Evolutionary conservation across 2,888 invertebrate species (phyloP).

Genomic region (Drosophila flavopinicola): DNA sequence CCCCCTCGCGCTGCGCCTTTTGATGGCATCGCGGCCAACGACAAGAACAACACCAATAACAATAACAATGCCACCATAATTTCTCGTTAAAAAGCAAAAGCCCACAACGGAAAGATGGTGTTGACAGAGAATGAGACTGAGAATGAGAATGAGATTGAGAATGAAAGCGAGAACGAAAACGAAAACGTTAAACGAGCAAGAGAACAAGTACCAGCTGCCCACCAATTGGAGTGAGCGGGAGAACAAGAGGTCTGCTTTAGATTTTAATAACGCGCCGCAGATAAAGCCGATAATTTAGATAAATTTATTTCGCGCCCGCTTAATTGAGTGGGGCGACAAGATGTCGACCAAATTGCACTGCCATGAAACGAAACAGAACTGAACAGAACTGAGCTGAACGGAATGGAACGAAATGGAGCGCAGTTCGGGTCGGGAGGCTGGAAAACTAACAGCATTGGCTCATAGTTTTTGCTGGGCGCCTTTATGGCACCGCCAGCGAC

Average conservation of each 20-base stretch:
- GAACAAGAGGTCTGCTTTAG: conserved; percentile 41
- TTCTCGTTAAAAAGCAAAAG: conserved; percentile 70
- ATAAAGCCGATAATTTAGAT: conserved; percentile 77
- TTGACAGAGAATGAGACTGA: conserved; percentile 49
- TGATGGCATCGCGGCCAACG: conserved; percentile 50
- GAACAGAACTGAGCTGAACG: not conserved
- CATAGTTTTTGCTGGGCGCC: conserved; percentile 32
- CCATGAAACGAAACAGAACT: not conserved
- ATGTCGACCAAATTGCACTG: conserved; percentile 43
- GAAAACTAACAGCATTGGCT: conserved; percentile 31
- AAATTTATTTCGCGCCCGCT: conserved; percentile 70
- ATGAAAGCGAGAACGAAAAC: conserved; percentile 6
- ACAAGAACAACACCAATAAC: conserved; percentile 55
- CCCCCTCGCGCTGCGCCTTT: conserved; percentile 11
- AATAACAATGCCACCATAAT: conserved; percentile 70
- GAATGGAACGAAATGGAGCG: not conserved
- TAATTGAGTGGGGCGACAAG: conserved; percentile 61
- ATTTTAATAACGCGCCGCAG: conserved; percentile 66
- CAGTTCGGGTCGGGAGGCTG: conserved; percentile 12
- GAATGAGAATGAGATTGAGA: conserved; percentile 12
- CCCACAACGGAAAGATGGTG: conserved; percentile 57
- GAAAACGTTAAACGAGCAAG: not conserved
- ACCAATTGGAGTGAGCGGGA: conserved; percentile 1
- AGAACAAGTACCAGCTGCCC: not conserved
- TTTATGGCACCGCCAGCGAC: conserved; percentile 66